phyloP scores from a whole-genome alignment of 2,797 vertebrate species.

The Pseudochromis fuscus region DNA sequence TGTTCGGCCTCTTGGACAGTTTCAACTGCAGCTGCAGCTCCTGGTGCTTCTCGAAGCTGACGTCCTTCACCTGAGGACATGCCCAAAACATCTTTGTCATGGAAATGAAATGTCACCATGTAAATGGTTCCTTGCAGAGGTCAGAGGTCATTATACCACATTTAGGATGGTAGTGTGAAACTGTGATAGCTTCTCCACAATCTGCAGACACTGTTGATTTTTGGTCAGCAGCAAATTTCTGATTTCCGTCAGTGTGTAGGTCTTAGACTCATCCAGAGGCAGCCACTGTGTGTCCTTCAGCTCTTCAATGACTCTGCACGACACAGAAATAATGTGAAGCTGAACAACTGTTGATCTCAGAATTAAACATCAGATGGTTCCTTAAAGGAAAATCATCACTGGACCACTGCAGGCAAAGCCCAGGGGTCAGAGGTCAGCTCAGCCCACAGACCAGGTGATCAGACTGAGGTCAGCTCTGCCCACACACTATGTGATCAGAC shows the following conservation, averaged over 20 bases:
- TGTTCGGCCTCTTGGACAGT: conserved; percentile 46
- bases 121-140: neutral
- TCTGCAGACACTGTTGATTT: conserved; percentile 61
- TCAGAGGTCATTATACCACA: conserved; percentile 67
- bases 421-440: no score
- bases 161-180: conserved; percentile 74
- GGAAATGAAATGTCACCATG: neutral
- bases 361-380: no score
- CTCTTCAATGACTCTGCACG: conserved; percentile 85
- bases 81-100: no score
- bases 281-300: conserved; percentile 80
- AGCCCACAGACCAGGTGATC: no score
- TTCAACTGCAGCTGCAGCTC: conserved; percentile 79
- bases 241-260: conserved; percentile 82
- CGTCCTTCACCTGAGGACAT: conserved; percentile 84
- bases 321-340: neutral
- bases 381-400: no score
- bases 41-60: conserved; percentile 77
- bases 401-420: no score
- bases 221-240: conserved; percentile 63
- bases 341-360: neutral
- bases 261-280: conserved; percentile 71
- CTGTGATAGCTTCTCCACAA: conserved; percentile 77
- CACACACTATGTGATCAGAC: no score
- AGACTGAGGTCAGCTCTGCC: no score